phyloP scores from a whole-genome alignment of 2,113 vertebrate species.

The Dissostichus mawsoni region DNA sequence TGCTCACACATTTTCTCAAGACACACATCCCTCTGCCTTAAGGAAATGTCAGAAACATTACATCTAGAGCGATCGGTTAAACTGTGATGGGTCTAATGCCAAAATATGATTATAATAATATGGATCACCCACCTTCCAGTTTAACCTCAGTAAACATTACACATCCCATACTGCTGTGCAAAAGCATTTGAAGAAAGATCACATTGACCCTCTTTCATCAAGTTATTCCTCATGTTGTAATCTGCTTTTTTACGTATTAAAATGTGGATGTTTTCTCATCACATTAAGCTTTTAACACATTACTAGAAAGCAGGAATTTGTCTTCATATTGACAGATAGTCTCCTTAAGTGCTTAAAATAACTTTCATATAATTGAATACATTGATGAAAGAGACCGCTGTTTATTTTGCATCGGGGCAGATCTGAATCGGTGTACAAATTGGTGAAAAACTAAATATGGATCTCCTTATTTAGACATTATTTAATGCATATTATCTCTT shows the following conservation, averaged over 20 bases:
- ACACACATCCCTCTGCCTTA: too few species aligned
- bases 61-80: constrained; percentile 5
- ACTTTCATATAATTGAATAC: background rate
- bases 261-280: background rate
- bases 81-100: constrained; percentile 22
- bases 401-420: background rate
- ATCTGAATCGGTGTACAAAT: background rate
- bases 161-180: background rate
- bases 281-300: background rate
- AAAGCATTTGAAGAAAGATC: constrained; percentile 24
- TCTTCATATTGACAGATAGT: background rate
- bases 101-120: too few species aligned
- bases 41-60: too few species aligned
- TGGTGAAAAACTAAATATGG: background rate
- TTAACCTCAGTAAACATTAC: constrained; percentile 23
- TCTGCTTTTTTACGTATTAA: background rate
- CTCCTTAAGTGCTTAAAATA: background rate
- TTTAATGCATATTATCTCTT: background rate
- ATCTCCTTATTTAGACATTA: background rate
- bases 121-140: constrained; percentile 23
- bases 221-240: background rate
- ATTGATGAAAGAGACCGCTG: constrained; percentile 40
- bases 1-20: constrained; percentile 25
- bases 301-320: background rate
- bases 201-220: constrained; percentile 42